Base-by-base conservation (phyloP, 2,113 vertebrate species). In the Oncorhynchus mykiss region DNA sequence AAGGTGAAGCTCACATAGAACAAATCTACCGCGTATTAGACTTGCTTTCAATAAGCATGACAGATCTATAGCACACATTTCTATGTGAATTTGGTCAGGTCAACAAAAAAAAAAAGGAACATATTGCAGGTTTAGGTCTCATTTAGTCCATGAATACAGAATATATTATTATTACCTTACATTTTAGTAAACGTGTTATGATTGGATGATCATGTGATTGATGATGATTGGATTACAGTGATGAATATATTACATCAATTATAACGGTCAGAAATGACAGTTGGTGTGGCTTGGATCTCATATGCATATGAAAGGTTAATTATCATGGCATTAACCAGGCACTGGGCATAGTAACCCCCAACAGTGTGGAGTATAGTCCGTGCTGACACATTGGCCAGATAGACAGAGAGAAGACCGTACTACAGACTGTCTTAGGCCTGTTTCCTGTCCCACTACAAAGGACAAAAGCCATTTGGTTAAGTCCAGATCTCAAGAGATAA, bases 401-500 rank as follows among this genome's bases (percentile, higher is more conserved):
- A 22, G 29, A 22, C 54, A 57, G 65, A 25, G 4, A 22, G 29
- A 22, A 7, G 22, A 3, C 3, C 5, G 34, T 45, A 45, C 8
- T 0, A 2, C 2, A 2, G 0, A 2, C 64, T 45, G 8, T 45
- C 39, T 45, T 45, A 45, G 39, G 8, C 9, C 11, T 69, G 65
- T 31, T 49, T 54, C 18, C 51, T 51, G 59, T 16, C 70, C 20
- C 29, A 69, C 67, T 54, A 16, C 51, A 54, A 18, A 71, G 12
- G 51, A 20, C 22, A 29, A 29, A 45, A 70, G 34, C 22, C 5
- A 49, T 73, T 65, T 84, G 79, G 84, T 82, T 88, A 69, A 82
- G 57, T 81, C 82, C 73, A 80, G 83, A 84, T 87, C 91, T 87
- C 86, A 72, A 79, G 88, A 92, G 90, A 89, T 82, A 82, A 90